Conservation (phyloP, 2,797 vertebrate genomes). For the Notolepis coatsorum region DNA sequence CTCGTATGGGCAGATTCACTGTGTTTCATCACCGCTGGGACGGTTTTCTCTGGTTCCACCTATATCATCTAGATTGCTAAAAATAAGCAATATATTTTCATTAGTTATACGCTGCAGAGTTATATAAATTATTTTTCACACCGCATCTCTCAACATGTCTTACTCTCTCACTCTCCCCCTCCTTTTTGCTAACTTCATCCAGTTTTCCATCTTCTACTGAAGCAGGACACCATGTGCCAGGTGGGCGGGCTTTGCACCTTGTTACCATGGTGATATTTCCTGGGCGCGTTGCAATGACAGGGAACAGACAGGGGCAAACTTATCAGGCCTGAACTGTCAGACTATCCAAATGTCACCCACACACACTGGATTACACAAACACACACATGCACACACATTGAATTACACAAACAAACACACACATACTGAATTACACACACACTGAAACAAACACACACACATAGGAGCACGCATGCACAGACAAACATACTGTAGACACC, state of each 20-base stretch:
- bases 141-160: not conserved
- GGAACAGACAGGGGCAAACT: conserved; percentile 30
- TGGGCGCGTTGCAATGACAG: conserved; percentile 24
- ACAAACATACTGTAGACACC: too few species aligned
- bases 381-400: not conserved
- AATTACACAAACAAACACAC: not conserved
- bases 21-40: too few species aligned
- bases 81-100: too few species aligned
- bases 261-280: conserved; percentile 24
- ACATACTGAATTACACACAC: conserved; percentile 3
- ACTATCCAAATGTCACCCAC: conserved; percentile 36
- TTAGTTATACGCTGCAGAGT: too few species aligned
- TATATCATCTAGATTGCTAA: too few species aligned
- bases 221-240: too few species aligned
- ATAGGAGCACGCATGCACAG: not conserved
- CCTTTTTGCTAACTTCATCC: too few species aligned
- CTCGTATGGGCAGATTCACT: too few species aligned
- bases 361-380: not conserved
- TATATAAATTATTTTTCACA: too few species aligned
- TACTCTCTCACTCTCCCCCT: not conserved
- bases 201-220: too few species aligned
- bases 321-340: conserved; percentile 12
- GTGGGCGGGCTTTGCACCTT: not conserved
- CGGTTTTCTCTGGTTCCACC: too few species aligned
- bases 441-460: not conserved